Percentiles rank a stretch among this genome's conserved stretches.
Evolutionary conservation across 2,888 invertebrate genomes (phyloP).

Genomic region (Hylaea fasciaria): DNA sequence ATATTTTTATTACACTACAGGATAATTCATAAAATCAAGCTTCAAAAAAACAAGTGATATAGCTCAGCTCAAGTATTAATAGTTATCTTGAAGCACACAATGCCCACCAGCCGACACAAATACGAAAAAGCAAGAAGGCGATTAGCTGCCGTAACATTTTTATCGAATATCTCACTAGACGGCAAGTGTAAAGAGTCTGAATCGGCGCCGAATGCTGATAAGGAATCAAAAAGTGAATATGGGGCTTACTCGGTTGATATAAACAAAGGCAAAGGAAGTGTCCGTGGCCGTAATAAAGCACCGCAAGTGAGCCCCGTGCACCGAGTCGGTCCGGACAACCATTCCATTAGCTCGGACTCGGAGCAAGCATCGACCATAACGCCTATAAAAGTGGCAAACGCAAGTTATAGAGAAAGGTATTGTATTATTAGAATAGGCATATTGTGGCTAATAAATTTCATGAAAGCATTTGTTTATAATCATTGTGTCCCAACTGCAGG

Average conservation of each 20-base stretch:
- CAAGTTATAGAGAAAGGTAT: conserved; percentile 87
- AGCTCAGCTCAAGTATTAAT: conserved; percentile 2
- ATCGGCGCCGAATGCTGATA: conserved; percentile 59
- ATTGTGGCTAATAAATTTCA: conserved; percentile 11
- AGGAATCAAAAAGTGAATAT: conserved; percentile 54
- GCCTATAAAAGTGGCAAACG: conserved; percentile 83
- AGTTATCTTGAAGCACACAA: conserved; percentile 40
- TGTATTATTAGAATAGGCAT: conserved; percentile 2
- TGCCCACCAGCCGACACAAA: conserved; percentile 74
- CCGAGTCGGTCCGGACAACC: conserved; percentile 72
- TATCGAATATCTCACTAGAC: conserved; percentile 97
- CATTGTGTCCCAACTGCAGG: conserved; percentile 49
- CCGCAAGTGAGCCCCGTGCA: conserved; percentile 70
- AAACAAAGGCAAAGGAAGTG: conserved; percentile 60
- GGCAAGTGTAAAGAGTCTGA: conserved; percentile 92
- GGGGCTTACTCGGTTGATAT: conserved; percentile 52
- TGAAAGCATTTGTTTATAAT: conserved; percentile 20
- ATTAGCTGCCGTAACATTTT: conserved; percentile 96
- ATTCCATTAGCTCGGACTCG: conserved; percentile 90
- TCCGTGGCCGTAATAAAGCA: conserved; percentile 65
- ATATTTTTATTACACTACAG: no score
- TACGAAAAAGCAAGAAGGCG: conserved; percentile 91
- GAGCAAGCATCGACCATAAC: conserved; percentile 88
- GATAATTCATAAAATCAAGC: neutral
- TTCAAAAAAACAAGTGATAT: no score